phyloP scores from a whole-genome alignment of 2,113 vertebrate species.

The Lepus europaeus region DNA sequence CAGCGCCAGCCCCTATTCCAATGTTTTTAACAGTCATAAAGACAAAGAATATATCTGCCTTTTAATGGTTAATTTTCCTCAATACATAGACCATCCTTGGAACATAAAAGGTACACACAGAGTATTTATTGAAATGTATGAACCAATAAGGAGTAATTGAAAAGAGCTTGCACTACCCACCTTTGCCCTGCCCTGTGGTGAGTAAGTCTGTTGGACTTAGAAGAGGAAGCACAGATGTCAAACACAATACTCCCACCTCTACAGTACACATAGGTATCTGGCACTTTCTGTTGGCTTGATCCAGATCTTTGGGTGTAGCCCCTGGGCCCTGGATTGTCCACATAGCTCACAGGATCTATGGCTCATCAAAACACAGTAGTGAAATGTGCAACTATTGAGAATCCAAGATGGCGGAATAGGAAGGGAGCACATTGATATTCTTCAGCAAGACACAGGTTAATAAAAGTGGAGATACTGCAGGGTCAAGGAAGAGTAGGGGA shows the following conservation, averaged over 20 bases:
- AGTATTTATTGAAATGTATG: background rate
- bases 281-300: background rate
- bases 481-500: too few relatives aligned
- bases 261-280: background rate
- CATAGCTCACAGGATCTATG: background rate
- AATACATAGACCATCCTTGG: background rate
- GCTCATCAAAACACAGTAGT: background rate
- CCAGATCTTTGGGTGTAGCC: background rate
- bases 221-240: background rate
- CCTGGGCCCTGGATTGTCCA: background rate
- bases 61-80: slow-evolving; percentile 21
- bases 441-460: too few relatives aligned
- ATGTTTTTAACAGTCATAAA: background rate
- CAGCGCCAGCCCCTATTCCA: background rate
- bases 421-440: too few relatives aligned
- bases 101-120: background rate
- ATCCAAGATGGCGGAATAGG: too few relatives aligned
- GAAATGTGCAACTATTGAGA: too few relatives aligned
- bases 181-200: background rate
- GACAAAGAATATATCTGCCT: background rate
- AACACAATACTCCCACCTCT: background rate
- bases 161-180: background rate
- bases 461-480: too few relatives aligned
- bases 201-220: background rate
- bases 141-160: background rate